A percentile compares a stretch with the other conserved stretches of the same genome.
These are phyloP conservation scores for Drosophila picticornis DNA, from an alignment of 2,888 invertebrate genomes.

Conservation along the genomic window DNA sequence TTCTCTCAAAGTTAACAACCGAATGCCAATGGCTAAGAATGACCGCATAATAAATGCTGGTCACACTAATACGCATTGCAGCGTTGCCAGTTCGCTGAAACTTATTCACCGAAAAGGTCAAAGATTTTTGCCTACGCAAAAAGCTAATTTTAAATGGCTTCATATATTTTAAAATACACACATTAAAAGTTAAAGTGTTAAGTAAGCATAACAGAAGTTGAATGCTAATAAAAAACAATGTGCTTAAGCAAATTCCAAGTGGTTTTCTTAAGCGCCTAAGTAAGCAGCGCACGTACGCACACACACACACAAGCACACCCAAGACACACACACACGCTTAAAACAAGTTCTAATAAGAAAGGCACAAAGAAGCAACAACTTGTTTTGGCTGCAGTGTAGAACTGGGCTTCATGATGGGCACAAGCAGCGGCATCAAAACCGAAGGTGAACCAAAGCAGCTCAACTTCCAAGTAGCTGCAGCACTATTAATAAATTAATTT, in stretches of 20 bases:
- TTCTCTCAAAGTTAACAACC: neutral
- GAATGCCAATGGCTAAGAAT: neutral
- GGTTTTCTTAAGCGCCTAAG: constrained; percentile 16
- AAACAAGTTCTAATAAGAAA: constrained; percentile 75
- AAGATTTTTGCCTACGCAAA: constrained; percentile 31
- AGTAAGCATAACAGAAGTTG: neutral
- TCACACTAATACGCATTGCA: constrained; percentile 12
- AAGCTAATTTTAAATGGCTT: constrained; percentile 54
- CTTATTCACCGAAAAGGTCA: constrained; percentile 27
- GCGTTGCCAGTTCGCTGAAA: constrained; percentile 33
- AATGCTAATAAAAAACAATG: constrained; percentile 30
- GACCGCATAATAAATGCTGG: neutral
- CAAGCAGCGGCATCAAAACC: constrained; percentile 80
- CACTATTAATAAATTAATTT: neutral
- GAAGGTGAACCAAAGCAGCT: constrained; percentile 72
- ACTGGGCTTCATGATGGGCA: constrained; percentile 58
- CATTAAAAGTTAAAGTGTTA: constrained; percentile 34
- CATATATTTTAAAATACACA: constrained; percentile 2
- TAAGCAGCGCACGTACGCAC: constrained; percentile 52
- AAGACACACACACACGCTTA: constrained; percentile 27
- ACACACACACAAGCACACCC: constrained; percentile 9
- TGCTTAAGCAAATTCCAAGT: constrained; percentile 18
- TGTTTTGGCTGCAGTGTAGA: constrained; percentile 46
- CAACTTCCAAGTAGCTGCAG: constrained; percentile 28
- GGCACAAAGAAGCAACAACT: constrained; percentile 67